Percentiles rank a stretch among this genome's conserved stretches.
Conservation (phyloP, 2,888 invertebrate species). For the Isotomurus palustris region DNA sequence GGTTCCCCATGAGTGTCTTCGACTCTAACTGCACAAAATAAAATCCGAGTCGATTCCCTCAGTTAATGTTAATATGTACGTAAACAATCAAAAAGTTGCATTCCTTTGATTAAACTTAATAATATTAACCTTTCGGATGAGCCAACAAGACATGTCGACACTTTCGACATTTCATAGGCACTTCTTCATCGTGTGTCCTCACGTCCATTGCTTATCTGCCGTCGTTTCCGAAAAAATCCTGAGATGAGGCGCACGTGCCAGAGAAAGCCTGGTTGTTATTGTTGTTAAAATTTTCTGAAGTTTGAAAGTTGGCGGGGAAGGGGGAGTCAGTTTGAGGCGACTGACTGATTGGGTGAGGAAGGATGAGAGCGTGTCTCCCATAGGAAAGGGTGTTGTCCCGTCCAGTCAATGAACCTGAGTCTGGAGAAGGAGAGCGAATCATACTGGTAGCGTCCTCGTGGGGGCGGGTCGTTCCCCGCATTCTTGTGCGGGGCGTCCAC, state of each 20-base stretch:
- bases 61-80: too few relatives aligned
- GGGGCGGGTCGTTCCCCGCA: too few relatives aligned
- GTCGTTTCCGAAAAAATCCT: background rate
- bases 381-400: slow-evolving; percentile 34
- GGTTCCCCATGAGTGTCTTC: slow-evolving; percentile 38
- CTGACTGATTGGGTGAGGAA: slow-evolving; percentile 2
- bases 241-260: too few relatives aligned
- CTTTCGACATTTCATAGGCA: slow-evolving; percentile 53
- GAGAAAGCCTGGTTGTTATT: too few relatives aligned
- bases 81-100: too few relatives aligned
- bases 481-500: too few relatives aligned
- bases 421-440: slow-evolving; percentile 26
- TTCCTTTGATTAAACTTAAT: too few relatives aligned
- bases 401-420: slow-evolving; percentile 45
- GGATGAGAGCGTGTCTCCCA: slow-evolving; percentile 10
- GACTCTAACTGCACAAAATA: slow-evolving; percentile 19
- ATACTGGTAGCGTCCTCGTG: too few relatives aligned
- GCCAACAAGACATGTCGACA: slow-evolving; percentile 52
- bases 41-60: too few relatives aligned
- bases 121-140: slow-evolving; percentile 46
- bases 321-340: slow-evolving; percentile 10
- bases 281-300: background rate
- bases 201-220: too few relatives aligned
- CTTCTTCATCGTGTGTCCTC: too few relatives aligned
- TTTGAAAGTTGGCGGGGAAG: slow-evolving; percentile 14